Base-by-base conservation (phyloP, 1,140 invertebrate genomes). In the Planococcus citri region DNA sequence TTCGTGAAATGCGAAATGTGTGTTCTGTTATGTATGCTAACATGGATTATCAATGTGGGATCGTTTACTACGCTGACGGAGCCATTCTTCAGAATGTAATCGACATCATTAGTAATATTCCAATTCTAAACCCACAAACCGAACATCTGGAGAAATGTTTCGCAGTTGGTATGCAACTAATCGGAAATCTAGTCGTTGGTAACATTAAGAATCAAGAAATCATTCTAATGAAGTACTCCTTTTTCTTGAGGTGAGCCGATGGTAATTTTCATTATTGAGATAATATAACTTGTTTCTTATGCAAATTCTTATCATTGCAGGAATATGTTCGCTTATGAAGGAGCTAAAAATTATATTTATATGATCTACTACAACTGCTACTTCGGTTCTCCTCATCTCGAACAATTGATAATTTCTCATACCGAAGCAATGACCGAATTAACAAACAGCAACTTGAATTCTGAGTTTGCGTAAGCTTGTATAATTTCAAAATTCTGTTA, bases 131-230 rank as follows among this genome's bases (percentile, higher is more conserved):
- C 20, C 60, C 60, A 4, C 60, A 64, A 27, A 64, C 60, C 10
- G 60, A 64, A 25, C 21, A 24, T 64, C 22, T 64, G 10, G 60
- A 64, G 20, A 64, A 64, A 64, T 64, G 60, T 64, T 64, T 64
- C 60, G 60, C 60, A 6, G 25, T 64, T 27, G 60, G 60, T 12
- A 64, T 64, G 60, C 60, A 64, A 17, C 25, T 64, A 9, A 64
- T 64, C 20, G 60, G 60, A 25, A 64, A 64, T 64, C 17, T 64
- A 17, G 60, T 64, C 3, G 60, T 64, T 3, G 60, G 60, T 25
- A 64, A 64, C 17, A 64, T 25, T 25, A 64, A 64, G 24, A 64
- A 64, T 64, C 60, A 64, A 64, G 60, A 64, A 64, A 64, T 64
- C 9, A 64, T 64, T 64, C 17, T 64, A 4, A 64, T 64, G 60